Percentiles rank a stretch among this genome's conserved stretches.
Evolutionary conservation across 2,797 vertebrate species (phyloP).

Genomic region (Helarctos malayanus): DNA sequence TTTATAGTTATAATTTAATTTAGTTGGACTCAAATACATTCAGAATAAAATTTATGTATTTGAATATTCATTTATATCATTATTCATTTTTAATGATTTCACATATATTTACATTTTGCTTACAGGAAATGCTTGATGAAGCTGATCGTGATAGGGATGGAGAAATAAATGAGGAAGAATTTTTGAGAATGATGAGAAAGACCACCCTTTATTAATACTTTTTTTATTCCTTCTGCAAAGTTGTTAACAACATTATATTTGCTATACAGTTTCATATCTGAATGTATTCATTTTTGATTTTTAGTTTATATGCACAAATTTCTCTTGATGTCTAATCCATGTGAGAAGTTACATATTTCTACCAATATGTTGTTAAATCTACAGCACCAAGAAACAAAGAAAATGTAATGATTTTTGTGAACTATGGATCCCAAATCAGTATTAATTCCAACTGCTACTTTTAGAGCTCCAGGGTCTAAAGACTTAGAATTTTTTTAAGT

Average conservation of each 20-base stretch:
- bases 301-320: background rate
- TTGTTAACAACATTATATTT: background rate
- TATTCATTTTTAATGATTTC: constrained; percentile 21
- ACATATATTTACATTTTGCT: constrained; percentile 66
- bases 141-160: constrained; percentile 97
- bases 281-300: background rate
- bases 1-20: background rate
- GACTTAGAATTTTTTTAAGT: background rate
- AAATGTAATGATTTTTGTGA: constrained; percentile 1
- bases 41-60: constrained; percentile 48
- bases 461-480: background rate
- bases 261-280: constrained; percentile 1
- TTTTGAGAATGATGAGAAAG: constrained; percentile 98
- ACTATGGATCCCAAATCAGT: background rate
- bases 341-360: constrained; percentile 23
- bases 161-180: constrained; percentile 96
- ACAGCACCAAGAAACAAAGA: background rate
- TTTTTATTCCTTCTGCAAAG: constrained; percentile 68
- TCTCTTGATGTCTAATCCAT: background rate
- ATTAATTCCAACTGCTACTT: background rate
- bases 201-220: constrained; percentile 93
- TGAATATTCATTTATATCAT: background rate
- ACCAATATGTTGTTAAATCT: background rate
- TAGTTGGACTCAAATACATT: background rate
- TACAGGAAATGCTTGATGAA: constrained; percentile 98